Evolutionary conservation across 2,797 vertebrate genomes (phyloP), one percentile per base, ranked within the genome.

Genomic region (Intellagama lesueurii): DNA sequence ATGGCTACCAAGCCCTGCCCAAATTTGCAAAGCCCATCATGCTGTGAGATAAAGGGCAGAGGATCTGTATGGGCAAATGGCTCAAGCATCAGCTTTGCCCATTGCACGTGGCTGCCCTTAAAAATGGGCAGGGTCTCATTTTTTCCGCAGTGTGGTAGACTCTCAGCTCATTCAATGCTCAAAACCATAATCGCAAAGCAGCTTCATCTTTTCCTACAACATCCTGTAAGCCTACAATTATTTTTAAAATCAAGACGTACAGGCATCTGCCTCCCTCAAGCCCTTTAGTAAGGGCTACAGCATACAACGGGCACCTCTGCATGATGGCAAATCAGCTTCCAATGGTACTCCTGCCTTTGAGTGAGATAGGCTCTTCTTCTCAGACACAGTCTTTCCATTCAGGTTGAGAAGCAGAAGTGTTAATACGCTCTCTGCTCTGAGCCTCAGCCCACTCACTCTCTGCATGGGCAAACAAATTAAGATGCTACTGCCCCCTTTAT

Each of bases 201-300:
- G 66, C 11, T 11, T 44, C 11, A 5, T 22, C 22, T 52, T 35
- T 52, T 69, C 66, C n/a, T 16, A 26, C 3, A 17, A 32, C 7
- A 35, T 12, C 24, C 35, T 40, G 7, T 4, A 19, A 49, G 11
- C 1, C 76, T 87, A 16, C 4, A 66, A 28, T 87, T 32, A n/a
- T 32, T 40, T 30, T 28, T 52, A 12, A 1, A 4, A 72, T 70
- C 44, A 16, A 30, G 28, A 28, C n/a, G 16, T 28, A 9, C n/a
- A 28, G 64, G 9, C 24, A 8, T n/a, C n/a, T 5, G 4, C 8
- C 32, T 0, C 14, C 2, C 3, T 5, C 2, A 0, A 12, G 6
- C 49, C 14, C 6, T 85, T 4, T 56, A 16, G 1, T 8, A 32
- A 4, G 14, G 52, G 24, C 47, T 22, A 56, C 7, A 12, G 5